Conservation (phyloP, 2,888 invertebrate genomes). For the Neoaliturus tenellus region DNA sequence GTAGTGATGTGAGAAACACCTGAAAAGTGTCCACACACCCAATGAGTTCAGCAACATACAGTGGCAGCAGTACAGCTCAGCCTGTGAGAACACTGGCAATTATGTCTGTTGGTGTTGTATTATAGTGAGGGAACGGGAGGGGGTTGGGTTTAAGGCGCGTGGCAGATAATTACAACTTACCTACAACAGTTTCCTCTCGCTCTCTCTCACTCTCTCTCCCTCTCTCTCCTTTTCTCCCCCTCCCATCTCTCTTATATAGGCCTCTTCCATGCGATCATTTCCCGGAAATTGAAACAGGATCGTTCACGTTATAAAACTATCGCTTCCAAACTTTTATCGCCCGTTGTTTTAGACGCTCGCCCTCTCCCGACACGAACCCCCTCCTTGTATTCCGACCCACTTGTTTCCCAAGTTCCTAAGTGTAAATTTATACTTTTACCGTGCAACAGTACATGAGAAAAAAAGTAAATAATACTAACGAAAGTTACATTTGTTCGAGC, state of each 20-base stretch:
- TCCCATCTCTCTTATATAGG: too few relatives aligned
- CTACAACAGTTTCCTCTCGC: slow-evolving; percentile 10
- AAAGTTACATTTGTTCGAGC: too few relatives aligned
- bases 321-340: slow-evolving; percentile 10
- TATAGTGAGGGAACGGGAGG: neutral
- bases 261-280: slow-evolving; percentile 38
- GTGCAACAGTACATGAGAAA: too few relatives aligned
- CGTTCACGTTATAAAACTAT: slow-evolving; percentile 45
- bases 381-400: too few relatives aligned
- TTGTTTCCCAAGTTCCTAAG: too few relatives aligned
- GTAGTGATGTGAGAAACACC: too few relatives aligned
- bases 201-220: too few relatives aligned
- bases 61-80: neutral
- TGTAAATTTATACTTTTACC: too few relatives aligned
- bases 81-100: neutral
- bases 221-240: neutral
- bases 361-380: neutral
- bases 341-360: neutral
- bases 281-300: slow-evolving; percentile 45
- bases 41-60: too few relatives aligned
- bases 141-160: neutral
- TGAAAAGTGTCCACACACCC: too few relatives aligned
- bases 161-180: slow-evolving; percentile 50
- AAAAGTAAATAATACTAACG: too few relatives aligned
- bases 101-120: neutral